phyloP scores from a whole-genome alignment of 2,888 invertebrate genomes.

The Oxycera nigricornis region DNA sequence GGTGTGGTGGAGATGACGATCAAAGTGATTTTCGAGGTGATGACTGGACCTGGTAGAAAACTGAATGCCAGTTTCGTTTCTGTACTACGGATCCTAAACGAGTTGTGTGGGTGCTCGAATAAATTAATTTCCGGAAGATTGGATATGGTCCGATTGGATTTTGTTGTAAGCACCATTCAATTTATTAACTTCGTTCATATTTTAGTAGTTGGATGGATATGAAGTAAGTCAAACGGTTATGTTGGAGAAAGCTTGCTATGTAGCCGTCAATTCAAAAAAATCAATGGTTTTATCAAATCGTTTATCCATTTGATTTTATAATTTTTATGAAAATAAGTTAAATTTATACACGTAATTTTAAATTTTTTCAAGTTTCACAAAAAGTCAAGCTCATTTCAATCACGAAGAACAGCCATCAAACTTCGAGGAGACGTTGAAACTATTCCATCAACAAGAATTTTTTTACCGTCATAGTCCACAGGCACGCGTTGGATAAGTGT shows the following conservation, averaged over 20 bases:
- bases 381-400: too few species aligned
- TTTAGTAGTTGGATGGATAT: slow-evolving; percentile 14
- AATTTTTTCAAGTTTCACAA: too few species aligned
- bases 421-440: too few species aligned
- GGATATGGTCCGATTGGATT: not conserved
- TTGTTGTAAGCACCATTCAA: not conserved
- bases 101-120: slow-evolving; percentile 29
- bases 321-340: too few species aligned
- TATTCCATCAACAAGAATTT: too few species aligned
- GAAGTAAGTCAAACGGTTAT: not conserved
- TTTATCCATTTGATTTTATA: too few species aligned
- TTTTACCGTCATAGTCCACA: too few species aligned
- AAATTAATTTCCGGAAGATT: slow-evolving; percentile 35
- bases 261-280: too few species aligned
- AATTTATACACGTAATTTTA: too few species aligned
- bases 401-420: too few species aligned
- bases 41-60: slow-evolving; percentile 14
- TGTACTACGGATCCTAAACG: not conserved
- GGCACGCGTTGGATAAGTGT: too few species aligned
- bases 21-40: not conserved
- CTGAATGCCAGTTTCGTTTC: not conserved
- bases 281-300: too few species aligned
- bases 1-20: not conserved
- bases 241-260: not conserved
- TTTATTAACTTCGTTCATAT: slow-evolving; percentile 28